Evolutionary conservation across 2,113 vertebrate species (phyloP).

Genomic region (Psilopsiagon aurifrons): DNA sequence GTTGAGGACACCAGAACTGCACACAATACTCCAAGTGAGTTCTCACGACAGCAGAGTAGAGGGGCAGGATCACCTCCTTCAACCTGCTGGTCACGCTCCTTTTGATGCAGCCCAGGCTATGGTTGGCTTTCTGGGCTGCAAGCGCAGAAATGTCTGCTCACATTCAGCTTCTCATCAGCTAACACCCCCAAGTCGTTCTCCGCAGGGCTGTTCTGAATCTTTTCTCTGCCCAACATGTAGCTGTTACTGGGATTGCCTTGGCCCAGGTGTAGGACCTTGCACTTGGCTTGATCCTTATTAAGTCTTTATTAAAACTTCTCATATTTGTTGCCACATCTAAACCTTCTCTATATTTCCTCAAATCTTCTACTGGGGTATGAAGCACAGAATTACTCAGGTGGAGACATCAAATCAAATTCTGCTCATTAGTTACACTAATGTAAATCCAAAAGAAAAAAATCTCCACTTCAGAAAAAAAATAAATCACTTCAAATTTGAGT

Average conservation of each 20-base stretch:
- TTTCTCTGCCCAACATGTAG: background rate
- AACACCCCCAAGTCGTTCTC: background rate
- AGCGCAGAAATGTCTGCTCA: background rate
- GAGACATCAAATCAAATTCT: background rate
- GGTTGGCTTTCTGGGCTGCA: too few species aligned
- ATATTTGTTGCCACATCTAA: background rate
- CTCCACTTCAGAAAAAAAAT: background rate
- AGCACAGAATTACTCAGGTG: background rate
- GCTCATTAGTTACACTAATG: background rate
- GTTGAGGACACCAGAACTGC: too few species aligned
- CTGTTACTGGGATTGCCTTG: background rate
- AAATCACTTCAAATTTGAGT: background rate
- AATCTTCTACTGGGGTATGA: background rate
- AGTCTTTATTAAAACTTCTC: background rate
- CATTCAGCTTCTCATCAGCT: background rate
- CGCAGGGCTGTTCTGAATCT: background rate
- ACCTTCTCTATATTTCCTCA: background rate
- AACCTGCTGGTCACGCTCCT: too few species aligned
- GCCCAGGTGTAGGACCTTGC: background rate
- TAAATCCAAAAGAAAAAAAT: background rate
- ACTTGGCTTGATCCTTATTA: background rate
- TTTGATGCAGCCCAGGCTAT: too few species aligned
- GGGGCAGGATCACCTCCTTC: too few species aligned
- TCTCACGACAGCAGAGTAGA: too few species aligned
- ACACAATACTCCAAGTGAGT: too few species aligned